Conservation (phyloP, 2,797 vertebrate genomes). For the Brotula barbata region DNA sequence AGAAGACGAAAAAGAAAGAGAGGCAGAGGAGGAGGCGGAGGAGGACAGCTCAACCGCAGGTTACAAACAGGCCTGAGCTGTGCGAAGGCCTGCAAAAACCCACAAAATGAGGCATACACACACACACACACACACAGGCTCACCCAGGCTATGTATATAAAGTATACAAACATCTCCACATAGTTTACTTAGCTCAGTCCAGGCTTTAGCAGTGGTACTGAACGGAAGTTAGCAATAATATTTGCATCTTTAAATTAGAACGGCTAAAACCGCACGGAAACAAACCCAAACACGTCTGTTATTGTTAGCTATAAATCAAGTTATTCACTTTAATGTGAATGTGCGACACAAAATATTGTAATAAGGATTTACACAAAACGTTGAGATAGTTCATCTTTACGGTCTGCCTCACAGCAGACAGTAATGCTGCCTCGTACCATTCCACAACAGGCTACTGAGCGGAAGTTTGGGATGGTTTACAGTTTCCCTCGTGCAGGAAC, state of each 20-base stretch:
- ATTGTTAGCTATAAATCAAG: neutral
- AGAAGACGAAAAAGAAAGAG: constrained; percentile 39
- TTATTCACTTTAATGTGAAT: neutral
- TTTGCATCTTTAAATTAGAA: constrained; percentile 32
- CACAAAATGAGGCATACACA: constrained; percentile 45
- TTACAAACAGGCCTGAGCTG: constrained; percentile 70
- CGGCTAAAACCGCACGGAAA: neutral
- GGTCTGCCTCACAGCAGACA: too few species aligned
- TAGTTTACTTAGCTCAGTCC: constrained; percentile 30
- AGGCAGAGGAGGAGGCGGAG: constrained; percentile 17
- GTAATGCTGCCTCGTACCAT: neutral
- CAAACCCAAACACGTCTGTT: neutral
- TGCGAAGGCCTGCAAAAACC: constrained; percentile 50
- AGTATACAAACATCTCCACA: constrained; percentile 40
- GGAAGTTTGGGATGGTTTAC: neutral
- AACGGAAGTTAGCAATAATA: constrained; percentile 36
- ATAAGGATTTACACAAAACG: neutral
- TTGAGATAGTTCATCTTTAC: neutral
- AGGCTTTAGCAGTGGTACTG: constrained; percentile 19
- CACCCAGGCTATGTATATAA: constrained; percentile 43
- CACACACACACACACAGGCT: constrained; percentile 23
- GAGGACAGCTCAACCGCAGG: constrained; percentile 75
- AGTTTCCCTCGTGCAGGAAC: constrained; percentile 23
- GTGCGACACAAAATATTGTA: neutral
- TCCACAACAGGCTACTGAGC: neutral